Evolutionary conservation across 1,140 invertebrate species (phyloP), one percentile per base, ranked within the genome.

Genomic region (Zaprionus ghesquierei): DNA sequence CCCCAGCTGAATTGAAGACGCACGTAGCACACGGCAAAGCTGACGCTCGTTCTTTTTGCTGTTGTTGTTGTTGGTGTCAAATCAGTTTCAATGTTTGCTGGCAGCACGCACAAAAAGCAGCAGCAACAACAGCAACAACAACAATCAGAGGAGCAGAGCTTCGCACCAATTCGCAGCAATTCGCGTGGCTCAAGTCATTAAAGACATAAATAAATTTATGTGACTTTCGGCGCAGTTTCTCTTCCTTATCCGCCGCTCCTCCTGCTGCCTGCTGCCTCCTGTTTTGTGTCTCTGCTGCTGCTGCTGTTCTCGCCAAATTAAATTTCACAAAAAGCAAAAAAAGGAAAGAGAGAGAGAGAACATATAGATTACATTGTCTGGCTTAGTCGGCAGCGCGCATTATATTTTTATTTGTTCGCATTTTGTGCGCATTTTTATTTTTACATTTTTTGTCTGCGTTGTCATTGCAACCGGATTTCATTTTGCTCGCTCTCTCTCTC

Each of bases 121-220:
- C 53, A 74, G 18, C 10, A 77, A 50, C 33, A 61, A 65, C 49
- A 80, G 59, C 51, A 74, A n/a, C 10, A 77, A 50, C 33, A 61
- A 65, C 49, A 80, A 60, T 46, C 71, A 65, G 51, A 29, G 65
- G n/a, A 65, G 51, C 62, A 65, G 61, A 79, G 69, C 35, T 41
- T 41, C 76, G 51, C 60, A 69, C 58, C 82, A 86, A 89, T 87
- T 89, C 82, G 54, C 84, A 69, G 75, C 71, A 75, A 87, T 82
- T 87, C 76, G 79, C 79, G 75, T 69, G 79, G 82, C 82, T 91
- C 75, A 85, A 90, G 81, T 90, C 89, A 90, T 91, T 91, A 90
- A 90, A 85, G 78, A 74, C 75, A 91, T 91, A 90, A 86, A 91
- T 90, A 90, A 91, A 90, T 91, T 91, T 79, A 90, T 90, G 85